Percentiles rank a stretch among this genome's conserved stretches.
Conservation (phyloP, 2,113 vertebrate genomes). For the Stomatorhinus ivindoensis region DNA sequence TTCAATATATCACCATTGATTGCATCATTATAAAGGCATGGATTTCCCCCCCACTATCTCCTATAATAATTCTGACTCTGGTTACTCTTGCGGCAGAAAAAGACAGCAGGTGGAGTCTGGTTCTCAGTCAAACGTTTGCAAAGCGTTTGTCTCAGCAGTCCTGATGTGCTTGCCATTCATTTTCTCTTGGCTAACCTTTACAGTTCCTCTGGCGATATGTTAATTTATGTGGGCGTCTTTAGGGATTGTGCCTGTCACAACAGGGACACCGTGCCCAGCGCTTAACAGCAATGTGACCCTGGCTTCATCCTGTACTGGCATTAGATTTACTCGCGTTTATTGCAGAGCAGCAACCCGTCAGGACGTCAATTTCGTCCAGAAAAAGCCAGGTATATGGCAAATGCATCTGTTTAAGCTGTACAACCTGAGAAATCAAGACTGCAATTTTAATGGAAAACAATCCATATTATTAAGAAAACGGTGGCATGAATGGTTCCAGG, state of each 20-base stretch:
- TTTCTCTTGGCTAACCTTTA: not conserved
- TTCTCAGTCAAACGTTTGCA: not conserved
- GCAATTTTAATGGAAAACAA: not conserved
- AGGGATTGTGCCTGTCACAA: not conserved
- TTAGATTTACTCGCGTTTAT: not conserved
- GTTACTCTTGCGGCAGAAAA: not conserved
- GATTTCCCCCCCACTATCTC: not conserved
- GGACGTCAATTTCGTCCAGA: not conserved
- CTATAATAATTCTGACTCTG: not conserved
- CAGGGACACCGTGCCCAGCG: not conserved
- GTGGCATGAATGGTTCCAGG: not conserved
- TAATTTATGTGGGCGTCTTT: not conserved
- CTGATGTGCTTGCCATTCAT: not conserved
- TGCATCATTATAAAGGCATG: not conserved
- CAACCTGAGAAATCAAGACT: not conserved
- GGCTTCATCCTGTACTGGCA: not conserved
- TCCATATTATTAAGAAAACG: not conserved
- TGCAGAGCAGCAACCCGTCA: not conserved
- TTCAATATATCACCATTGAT: not conserved
- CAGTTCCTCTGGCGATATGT: not conserved
- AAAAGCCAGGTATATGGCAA: not conserved
- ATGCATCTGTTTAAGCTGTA: not conserved
- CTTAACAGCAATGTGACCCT: not conserved
- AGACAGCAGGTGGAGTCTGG: not conserved
- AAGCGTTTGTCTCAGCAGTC: not conserved